Percentiles rank a stretch among this genome's conserved stretches.
Evolutionary conservation across 2,888 invertebrate species (phyloP).

Genomic region (Dorcus hopei): DNA sequence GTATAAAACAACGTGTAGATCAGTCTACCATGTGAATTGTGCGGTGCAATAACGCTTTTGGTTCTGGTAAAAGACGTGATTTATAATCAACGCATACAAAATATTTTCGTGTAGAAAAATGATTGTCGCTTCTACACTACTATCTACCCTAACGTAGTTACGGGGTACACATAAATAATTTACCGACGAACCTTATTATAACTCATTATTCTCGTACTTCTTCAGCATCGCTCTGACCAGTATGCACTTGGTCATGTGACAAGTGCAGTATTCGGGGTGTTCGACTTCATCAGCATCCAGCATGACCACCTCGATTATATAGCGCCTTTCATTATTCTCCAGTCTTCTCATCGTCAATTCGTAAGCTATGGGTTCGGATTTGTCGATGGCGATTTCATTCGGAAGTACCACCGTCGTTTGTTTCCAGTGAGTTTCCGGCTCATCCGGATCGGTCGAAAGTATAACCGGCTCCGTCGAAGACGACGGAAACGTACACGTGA

Average conservation of each 20-base stretch:
- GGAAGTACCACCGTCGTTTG: slow-evolving; percentile 76
- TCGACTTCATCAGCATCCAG: slow-evolving; percentile 65
- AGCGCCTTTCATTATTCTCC: slow-evolving; percentile 55
- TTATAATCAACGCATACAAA: too few relatives aligned
- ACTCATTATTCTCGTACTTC: slow-evolving; percentile 45
- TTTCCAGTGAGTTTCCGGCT: slow-evolving; percentile 67
- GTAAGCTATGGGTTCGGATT: slow-evolving; percentile 67
- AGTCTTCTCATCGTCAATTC: slow-evolving; percentile 61
- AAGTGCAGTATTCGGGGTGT: slow-evolving; percentile 76
- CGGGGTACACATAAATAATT: too few relatives aligned
- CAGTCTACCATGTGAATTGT: too few relatives aligned
- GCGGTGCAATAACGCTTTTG: too few relatives aligned
- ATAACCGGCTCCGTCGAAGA: slow-evolving; percentile 43
- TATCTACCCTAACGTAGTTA: too few relatives aligned
- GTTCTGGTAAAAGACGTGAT: too few relatives aligned
- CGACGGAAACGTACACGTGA: slow-evolving; percentile 70
- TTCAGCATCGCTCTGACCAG: slow-evolving; percentile 62
- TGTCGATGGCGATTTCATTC: slow-evolving; percentile 55
- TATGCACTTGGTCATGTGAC: slow-evolving; percentile 76
- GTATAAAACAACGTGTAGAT: too few relatives aligned
- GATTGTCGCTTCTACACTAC: too few relatives aligned
- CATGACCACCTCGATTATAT: slow-evolving; percentile 67
- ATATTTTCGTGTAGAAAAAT: too few relatives aligned
- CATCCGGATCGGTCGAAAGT: slow-evolving; percentile 58
- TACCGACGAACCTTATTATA: too few relatives aligned